These are phyloP conservation scores for Falco novaeseelandiae DNA, from an alignment of 2,797 vertebrate species.

Conservation along the genomic window DNA sequence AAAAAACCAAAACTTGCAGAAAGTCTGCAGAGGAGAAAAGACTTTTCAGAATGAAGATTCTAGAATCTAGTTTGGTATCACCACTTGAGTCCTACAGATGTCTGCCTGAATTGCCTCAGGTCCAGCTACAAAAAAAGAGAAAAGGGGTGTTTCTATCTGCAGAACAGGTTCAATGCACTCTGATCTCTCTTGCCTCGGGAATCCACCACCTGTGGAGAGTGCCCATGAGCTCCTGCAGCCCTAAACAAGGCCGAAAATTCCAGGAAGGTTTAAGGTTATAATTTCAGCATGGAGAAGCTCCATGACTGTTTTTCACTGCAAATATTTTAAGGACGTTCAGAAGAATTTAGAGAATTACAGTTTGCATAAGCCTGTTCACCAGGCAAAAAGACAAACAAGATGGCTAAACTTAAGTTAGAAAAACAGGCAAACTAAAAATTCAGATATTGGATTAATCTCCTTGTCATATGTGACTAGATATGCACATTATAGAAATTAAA, in stretches of 20 bases:
- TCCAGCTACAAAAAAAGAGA: background rate
- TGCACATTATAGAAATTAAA: background rate
- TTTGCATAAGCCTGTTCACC: background rate
- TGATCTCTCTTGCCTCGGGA: background rate
- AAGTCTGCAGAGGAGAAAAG: background rate
- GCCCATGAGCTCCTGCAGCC: accelerated
- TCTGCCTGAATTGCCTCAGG: background rate
- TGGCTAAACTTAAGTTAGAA: background rate
- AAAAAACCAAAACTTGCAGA: background rate
- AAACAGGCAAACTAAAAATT: background rate
- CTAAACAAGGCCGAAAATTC: background rate
- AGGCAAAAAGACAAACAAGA: background rate
- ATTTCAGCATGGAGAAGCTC: background rate
- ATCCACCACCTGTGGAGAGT: background rate
- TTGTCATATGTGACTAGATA: background rate
- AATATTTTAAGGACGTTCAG: background rate
- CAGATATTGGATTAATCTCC: background rate
- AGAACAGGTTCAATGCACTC: background rate
- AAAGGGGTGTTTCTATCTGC: background rate
- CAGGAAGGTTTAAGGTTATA: background rate
- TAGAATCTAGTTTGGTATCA: background rate
- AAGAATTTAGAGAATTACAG: background rate
- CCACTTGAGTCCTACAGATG: background rate
- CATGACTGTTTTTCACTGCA: background rate
- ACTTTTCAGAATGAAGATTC: background rate